Conservation (phyloP, 2,888 invertebrate genomes). For the Tribolium freemani region DNA sequence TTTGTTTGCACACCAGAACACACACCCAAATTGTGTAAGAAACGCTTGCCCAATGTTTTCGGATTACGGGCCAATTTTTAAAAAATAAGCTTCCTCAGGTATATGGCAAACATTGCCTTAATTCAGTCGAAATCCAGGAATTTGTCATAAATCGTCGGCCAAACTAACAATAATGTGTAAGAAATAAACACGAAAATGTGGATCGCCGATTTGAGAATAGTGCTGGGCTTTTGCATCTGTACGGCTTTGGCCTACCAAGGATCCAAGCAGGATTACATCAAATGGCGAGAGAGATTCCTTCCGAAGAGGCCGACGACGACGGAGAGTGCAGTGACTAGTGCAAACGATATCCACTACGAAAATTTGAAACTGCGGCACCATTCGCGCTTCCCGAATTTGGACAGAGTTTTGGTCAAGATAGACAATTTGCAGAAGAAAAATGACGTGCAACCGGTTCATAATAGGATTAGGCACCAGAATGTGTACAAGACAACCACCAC, state of each 20-base stretch:
- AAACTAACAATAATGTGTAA: conserved; percentile 24
- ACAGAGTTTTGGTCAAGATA: conserved; percentile 52
- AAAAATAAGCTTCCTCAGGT: conserved; percentile 8
- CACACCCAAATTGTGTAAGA: conserved; percentile 37
- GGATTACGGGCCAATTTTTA: conserved; percentile 5
- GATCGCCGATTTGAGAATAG: conserved; percentile 36
- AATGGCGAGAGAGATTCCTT: conserved; percentile 33
- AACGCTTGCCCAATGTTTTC: conserved; percentile 28
- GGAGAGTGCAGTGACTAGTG: conserved; percentile 33
- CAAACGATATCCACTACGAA: conserved; percentile 39
- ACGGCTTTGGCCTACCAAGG: conserved; percentile 35
- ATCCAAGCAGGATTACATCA: conserved; percentile 35
- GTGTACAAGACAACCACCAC: conserved; percentile 29
- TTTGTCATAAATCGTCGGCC: conserved; percentile 24
- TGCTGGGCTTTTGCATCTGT: conserved; percentile 38
- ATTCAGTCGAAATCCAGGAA: conserved; percentile 9
- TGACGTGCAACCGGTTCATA: conserved; percentile 1
- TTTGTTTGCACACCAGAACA: conserved; percentile 23
- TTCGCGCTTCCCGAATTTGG: conserved; percentile 56
- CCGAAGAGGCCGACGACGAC: conserved; percentile 32
- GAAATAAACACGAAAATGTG: conserved; percentile 36
- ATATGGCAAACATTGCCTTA: conserved; percentile 13
- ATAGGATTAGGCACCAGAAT: conserved; percentile 31
- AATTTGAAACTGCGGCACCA: conserved; percentile 48
- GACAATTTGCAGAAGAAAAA: conserved; percentile 45